Base-by-base conservation (phyloP, 1,140 invertebrate genomes). In the Calosoma granatense region DNA sequence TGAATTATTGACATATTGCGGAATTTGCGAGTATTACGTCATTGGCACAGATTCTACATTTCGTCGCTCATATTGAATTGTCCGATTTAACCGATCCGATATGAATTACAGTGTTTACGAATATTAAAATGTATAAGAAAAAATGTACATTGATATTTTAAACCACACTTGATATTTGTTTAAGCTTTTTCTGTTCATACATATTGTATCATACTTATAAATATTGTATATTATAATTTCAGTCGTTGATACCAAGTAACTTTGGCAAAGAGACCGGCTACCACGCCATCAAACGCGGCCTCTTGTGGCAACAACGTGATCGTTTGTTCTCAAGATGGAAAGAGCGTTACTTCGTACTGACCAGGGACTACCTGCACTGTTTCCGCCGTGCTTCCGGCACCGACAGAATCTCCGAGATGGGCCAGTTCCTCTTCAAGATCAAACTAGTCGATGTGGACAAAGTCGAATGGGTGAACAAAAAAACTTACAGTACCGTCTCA, bases 381-480 rank as follows among this genome's bases (percentile, higher is more conserved):
- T 86, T 86, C 67, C 78, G 84, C 63, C 74, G 81, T 64, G 79
- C 80, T 22, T 78, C 80, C 2, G 77, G 77, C 51, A 68, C 75
- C 22, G 78, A 82, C 63, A 73, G 79, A 54, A 80, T 82, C 57
- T 84, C 83, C 2, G 81, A 84, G 64, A 85, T 85, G 83, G 83
- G 83, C 54, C 80, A 81, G 63, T 85, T 85, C 67, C 76, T 85
- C 55, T 84, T 83, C 70, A 85, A 85, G 75, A 81, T 84, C 52
- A 82, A 83, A 68, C 67, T 85, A 58, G 79, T 81, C 36, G 82
- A 83, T 64, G 76, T 85, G 36, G 81, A 83, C 62, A 76, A 75
- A 63, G 78, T 84, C 41, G 80, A 82, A 68, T 84, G 82, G 82
- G 73, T 79, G 22, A 81, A 80, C 66, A 76, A 77, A 56, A 80